Conservation (phyloP, 2,113 vertebrate species). For the Galeopterus variegatus region DNA sequence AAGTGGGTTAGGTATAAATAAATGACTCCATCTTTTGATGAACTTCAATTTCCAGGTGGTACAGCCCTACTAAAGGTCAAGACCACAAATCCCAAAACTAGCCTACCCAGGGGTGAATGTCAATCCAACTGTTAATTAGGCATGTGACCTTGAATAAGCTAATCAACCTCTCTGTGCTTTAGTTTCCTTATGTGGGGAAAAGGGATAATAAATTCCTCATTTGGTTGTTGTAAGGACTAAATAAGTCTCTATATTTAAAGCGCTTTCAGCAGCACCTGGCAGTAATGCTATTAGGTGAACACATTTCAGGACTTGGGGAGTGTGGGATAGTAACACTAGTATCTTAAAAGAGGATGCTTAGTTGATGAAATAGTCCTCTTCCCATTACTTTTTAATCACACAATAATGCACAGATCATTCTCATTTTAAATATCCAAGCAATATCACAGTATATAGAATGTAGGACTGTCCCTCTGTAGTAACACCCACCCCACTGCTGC, state of each 20-base stretch:
- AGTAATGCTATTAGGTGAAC: background rate
- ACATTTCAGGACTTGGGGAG: background rate
- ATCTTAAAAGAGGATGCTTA: background rate
- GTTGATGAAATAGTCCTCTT: background rate
- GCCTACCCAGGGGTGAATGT: no score
- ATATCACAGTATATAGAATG: background rate
- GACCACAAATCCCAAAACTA: background rate
- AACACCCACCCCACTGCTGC: background rate
- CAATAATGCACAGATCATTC: background rate
- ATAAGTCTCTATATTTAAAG: background rate
- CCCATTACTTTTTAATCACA: background rate
- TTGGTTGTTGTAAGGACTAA: background rate
- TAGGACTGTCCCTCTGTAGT: no score
- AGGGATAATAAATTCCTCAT: background rate
- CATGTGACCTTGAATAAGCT: background rate
- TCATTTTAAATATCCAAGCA: background rate
- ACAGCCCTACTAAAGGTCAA: background rate
- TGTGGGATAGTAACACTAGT: background rate
- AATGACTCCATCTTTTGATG: background rate
- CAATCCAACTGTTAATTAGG: background rate
- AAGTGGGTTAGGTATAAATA: background rate
- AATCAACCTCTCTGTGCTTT: background rate
- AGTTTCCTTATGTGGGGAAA: background rate
- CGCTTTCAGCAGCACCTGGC: background rate
- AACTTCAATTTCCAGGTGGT: background rate